Conservation (phyloP, 1,140 invertebrate species). For the Sminthurides bifidus region DNA sequence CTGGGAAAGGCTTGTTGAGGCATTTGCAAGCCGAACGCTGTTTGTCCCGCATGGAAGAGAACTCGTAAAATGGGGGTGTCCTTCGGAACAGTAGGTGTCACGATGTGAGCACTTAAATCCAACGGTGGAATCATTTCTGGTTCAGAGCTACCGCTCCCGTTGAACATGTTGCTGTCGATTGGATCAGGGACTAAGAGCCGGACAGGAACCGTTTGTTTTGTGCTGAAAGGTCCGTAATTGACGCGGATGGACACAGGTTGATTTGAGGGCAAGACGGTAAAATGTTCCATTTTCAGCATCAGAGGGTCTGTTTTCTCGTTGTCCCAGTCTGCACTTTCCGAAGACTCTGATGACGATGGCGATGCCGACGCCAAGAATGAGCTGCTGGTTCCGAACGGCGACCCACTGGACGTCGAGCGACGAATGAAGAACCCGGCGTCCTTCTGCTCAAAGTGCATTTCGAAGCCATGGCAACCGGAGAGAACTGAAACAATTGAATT, state of each 20-base stretch:
- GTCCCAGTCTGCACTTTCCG: constrained; percentile 5
- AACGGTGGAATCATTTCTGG: constrained; percentile 37
- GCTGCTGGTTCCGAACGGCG: constrained; percentile 34
- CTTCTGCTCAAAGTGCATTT: constrained; percentile 79
- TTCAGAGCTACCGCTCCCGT: constrained; percentile 18
- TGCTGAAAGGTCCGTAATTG: constrained; percentile 82
- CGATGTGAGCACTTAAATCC: constrained; percentile 82
- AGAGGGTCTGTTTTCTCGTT: constrained; percentile 6
- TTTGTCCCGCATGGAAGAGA: constrained; percentile 72
- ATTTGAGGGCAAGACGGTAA: constrained; percentile 76
- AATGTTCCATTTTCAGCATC: constrained; percentile 42
- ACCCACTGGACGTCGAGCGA: constrained; percentile 13
- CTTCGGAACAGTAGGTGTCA: constrained; percentile 63
- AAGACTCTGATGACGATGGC: constrained; percentile 51
- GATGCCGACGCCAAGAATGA: constrained; percentile 39
- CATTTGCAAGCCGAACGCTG: constrained; percentile 35
- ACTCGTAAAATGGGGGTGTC: constrained; percentile 76
- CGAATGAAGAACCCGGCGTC: constrained; percentile 73
- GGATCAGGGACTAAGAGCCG: constrained; percentile 72
- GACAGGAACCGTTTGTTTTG: constrained; percentile 82
- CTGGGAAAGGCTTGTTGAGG: constrained; percentile 19
- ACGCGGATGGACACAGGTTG: constrained; percentile 73
- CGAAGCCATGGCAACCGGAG: constrained; percentile 34
- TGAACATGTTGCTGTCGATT: constrained; percentile 39
- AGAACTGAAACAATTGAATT: no score